Evolutionary conservation across 1,140 invertebrate species (phyloP), one percentile per base, ranked within the genome.

Genomic region (Drosophila bocqueti): DNA sequence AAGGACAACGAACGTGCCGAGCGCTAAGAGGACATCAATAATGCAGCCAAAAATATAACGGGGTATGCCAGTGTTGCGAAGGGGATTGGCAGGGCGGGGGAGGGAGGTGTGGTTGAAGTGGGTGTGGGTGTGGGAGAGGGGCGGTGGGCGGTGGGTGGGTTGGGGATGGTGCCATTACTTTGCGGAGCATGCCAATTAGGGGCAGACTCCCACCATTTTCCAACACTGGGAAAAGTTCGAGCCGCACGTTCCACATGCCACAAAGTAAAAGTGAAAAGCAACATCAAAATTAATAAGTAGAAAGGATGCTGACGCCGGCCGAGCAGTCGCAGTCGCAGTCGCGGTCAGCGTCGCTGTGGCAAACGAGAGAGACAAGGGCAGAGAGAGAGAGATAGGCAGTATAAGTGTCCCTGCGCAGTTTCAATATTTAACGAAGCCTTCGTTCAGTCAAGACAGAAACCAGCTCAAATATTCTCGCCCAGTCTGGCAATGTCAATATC

Each of bases 231-330:
- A n/a, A 31, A 40, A 47, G 36, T 49, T 54, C 42, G 24, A 54
- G 47, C 59, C 62, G 63, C 84, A 89, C 77, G 76, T 83, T 84
- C 69, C 74, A 76, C 84, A 84, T 76, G 75, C 81, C 85, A 84
- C 85, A 85, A 90, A 90, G 86, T 91, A 90, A 90, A 90, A 90
- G 85, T 90, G 85, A 90, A 90, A 90, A 90, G 86, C 86, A 90
- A 82, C 86, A 89, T 85, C 75, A 90, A 90, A 89, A 89, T 90
- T 84, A 89, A 89, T 84, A 89, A 90, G 85, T 89, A 84, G 81
- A 89, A 87, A 84, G 84, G 84, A 89, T 89, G 84, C 84, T 90
- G 71, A 63, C 63, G 73, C 45, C 52, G 38, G 60, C 82, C 59
- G 64, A 74, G 73, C 42, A 47, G 34, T 42, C 66, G 64, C 75